Conservation (phyloP, 2,113 vertebrate genomes). For the Patagioenas fasciata region DNA sequence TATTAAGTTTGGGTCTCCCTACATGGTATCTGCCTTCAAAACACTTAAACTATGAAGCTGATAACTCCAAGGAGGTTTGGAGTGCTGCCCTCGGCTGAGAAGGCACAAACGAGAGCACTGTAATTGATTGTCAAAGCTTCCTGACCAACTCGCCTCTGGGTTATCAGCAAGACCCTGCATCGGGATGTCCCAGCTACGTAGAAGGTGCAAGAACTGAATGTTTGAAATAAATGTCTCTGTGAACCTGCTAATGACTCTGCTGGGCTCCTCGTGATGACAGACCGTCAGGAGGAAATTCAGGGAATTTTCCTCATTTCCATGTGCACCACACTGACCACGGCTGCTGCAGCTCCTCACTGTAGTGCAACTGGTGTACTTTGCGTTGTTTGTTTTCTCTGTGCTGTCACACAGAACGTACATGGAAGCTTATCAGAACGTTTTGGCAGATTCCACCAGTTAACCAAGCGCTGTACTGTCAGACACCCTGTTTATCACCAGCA, state of each 20-base stretch:
- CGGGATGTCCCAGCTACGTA: not conserved
- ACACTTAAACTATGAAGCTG: not conserved
- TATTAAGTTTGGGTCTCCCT: not conserved
- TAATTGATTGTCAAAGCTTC: not conserved
- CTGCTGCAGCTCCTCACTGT: not conserved
- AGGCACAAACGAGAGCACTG: not conserved
- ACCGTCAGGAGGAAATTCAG: not conserved
- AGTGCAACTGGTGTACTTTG: not conserved
- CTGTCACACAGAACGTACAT: not conserved
- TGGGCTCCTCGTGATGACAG: not conserved
- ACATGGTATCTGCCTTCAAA: not conserved
- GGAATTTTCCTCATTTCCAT: not conserved
- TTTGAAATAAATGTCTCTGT: not conserved
- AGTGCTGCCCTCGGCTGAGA: not conserved
- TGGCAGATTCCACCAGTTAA: not conserved
- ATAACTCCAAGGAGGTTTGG: not conserved
- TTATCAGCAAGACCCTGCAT: not conserved
- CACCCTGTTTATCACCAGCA: not conserved
- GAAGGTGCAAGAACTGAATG: not conserved
- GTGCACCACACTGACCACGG: fast-evolving
- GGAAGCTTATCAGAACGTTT: not conserved
- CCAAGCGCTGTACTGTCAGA: not conserved
- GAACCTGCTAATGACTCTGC: not conserved
- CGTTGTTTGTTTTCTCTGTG: not conserved
- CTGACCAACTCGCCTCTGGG: not conserved